Conservation (phyloP, 2,113 vertebrate genomes). For the Oceanites oceanicus region DNA sequence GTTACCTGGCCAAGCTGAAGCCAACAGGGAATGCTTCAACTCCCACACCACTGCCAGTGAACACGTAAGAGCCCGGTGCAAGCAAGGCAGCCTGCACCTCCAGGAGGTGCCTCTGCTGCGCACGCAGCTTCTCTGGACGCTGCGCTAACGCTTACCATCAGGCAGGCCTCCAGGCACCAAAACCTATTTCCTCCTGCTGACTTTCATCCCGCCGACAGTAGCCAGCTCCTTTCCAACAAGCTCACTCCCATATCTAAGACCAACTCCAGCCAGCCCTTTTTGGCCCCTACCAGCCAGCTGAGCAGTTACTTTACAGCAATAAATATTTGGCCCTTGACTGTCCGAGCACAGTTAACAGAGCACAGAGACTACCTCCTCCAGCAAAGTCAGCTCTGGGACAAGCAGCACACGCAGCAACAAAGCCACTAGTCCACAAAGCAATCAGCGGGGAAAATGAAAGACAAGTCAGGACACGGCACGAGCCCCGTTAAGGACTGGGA, state of each 20-base stretch:
- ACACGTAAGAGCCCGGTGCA: fast-evolving
- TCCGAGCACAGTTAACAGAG: background rate
- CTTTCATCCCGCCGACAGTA: fast-evolving
- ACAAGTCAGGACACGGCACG: background rate
- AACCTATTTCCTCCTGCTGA: background rate
- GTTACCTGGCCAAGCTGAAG: background rate
- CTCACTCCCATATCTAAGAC: background rate
- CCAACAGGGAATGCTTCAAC: background rate
- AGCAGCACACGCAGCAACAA: background rate
- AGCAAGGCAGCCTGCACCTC: background rate
- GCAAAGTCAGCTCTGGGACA: background rate
- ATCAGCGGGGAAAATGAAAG: background rate
- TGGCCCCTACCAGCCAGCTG: background rate
- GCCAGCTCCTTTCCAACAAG: background rate
- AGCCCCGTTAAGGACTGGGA: background rate
- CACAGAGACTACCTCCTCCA: background rate
- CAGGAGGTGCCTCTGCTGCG: background rate
- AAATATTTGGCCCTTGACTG: background rate
- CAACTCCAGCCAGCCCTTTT: background rate
- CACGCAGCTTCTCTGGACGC: background rate
- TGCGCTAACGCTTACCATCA: background rate
- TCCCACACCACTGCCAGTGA: background rate
- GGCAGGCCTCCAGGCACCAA: background rate
- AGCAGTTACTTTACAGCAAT: background rate
- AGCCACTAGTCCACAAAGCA: background rate